These are phyloP conservation scores for Nyctibius bracteatus DNA, from an alignment of 2,113 vertebrate genomes.

Conservation along the genomic window DNA sequence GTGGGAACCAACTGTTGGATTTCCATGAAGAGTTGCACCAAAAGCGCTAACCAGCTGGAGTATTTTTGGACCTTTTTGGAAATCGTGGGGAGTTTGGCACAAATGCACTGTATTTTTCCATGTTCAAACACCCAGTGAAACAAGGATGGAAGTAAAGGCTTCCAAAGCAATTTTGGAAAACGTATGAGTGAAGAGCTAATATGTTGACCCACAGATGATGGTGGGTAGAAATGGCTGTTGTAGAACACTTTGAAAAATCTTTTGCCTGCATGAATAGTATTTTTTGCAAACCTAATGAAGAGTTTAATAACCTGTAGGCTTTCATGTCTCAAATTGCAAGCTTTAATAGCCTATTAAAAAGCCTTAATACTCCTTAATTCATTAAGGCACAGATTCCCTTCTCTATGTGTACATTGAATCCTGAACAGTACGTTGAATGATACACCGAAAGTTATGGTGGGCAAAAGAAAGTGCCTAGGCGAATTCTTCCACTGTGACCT, in stretches of 20 bases:
- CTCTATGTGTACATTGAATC: background rate
- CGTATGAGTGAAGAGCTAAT: background rate
- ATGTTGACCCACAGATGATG: background rate
- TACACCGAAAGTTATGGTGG: background rate
- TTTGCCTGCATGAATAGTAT: background rate
- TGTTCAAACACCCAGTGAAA: background rate
- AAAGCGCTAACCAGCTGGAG: background rate
- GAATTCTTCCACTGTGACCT: background rate
- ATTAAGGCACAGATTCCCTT: background rate
- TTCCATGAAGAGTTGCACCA: background rate
- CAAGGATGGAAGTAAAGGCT: background rate
- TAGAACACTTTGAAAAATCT: background rate
- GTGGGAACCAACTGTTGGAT: background rate
- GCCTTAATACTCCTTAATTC: background rate
- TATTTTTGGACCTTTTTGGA: background rate
- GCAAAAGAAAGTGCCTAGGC: background rate
- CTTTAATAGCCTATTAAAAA: background rate
- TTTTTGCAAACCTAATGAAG: background rate
- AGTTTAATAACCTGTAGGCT: background rate
- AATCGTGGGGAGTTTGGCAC: background rate
- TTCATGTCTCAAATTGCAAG: background rate
- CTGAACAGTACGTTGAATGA: background rate
- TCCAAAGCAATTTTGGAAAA: conserved; percentile 6
- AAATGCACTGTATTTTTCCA: background rate
- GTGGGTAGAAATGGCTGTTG: background rate